Evolutionary conservation across 1,140 invertebrate species (phyloP), one percentile per base, ranked within the genome.

Genomic region (Drosophila serrata): DNA sequence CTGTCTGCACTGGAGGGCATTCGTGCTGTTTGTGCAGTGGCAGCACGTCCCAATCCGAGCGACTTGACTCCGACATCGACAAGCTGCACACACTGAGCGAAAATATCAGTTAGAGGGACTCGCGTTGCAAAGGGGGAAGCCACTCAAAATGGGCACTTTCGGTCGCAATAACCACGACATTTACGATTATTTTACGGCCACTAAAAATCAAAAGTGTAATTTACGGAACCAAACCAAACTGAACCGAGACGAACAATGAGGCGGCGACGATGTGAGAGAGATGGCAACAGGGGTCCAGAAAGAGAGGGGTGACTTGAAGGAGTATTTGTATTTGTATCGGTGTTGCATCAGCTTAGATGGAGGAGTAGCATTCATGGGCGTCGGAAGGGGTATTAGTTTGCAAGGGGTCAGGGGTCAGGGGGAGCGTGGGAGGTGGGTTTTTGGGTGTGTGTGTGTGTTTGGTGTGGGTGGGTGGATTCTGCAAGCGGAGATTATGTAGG

Each of bases 181-280:
- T 92, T 92, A 92, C 91, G 91, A 92, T 92, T 92, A 92, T 92
- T 92, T 92, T 92, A 92, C 91, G 87, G 80, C 75, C 91, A 91
- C 81, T 92, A 92, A 92, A 91, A 92, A 92, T 92, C 91, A 92
- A 92, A 92, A 91, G 90, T 91, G 88, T 91, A 91, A 91, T 91
- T 91, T 91, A 91, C 81, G 85, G 76, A 91, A 91, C 80, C 69
- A 82, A 86, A 82, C 79, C 79, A 79, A 86, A 86, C 60, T 76
- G 82, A 81, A 75, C 73, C 57, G 63, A 86, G 82, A 81, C 81
- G 58, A 73, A 63, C 69, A 70, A 79, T 72, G 81, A 69, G 76
- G 60, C 81, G 77, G 53, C 56, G 56, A 43, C 37, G 31, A 40
- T 22, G 27, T 15, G 46, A 60, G 7, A 56, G 45, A 57, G 51